These are phyloP conservation scores for Chionis minor DNA, from an alignment of 2,113 vertebrate genomes.

Conservation along the genomic window DNA sequence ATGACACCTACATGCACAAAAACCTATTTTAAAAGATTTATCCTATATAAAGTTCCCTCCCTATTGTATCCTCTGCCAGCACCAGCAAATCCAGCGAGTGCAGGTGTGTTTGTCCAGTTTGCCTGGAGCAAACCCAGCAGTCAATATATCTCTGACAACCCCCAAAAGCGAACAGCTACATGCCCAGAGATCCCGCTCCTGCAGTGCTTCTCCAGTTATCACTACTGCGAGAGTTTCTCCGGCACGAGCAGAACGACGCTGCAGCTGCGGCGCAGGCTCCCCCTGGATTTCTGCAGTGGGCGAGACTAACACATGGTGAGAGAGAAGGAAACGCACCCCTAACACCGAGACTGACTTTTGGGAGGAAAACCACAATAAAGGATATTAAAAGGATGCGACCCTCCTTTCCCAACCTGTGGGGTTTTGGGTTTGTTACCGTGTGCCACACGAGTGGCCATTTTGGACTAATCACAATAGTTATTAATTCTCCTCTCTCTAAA, in stretches of 20 bases:
- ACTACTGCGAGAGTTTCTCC: not conserved
- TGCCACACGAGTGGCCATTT: not conserved
- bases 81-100: accelerated
- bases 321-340: too few species aligned
- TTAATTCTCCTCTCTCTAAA: not conserved
- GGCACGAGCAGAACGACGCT: not conserved
- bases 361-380: not conserved
- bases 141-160: not conserved
- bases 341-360: not conserved
- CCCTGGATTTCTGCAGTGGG: not conserved
- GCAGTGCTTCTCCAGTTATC: not conserved
- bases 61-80: accelerated
- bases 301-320: too few species aligned
- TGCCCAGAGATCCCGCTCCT: not conserved
- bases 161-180: not conserved
- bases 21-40: not conserved
- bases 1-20: not conserved
- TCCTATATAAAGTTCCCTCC: not conserved
- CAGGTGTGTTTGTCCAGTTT: not conserved
- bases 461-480: not conserved
- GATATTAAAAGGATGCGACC: too few species aligned
- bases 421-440: accelerated
- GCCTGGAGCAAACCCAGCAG: not conserved
- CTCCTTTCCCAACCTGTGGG: not conserved
- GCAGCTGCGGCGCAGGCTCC: too few species aligned